Evolutionary conservation across 2,888 invertebrate species (phyloP), one percentile per base, ranked within the genome.

Genomic region (Heliconius erato): DNA sequence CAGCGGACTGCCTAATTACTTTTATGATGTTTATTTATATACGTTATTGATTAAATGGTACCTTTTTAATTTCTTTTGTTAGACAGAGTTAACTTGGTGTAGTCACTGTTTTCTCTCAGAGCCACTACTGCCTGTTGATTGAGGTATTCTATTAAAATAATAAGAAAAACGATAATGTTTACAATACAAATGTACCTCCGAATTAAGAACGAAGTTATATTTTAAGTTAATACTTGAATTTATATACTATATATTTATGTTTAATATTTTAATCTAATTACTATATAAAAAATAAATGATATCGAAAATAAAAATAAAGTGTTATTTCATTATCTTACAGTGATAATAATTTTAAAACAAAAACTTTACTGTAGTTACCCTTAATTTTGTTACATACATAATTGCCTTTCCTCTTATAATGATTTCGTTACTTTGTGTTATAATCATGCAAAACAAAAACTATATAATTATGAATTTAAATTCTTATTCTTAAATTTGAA

Each of bases 371-470:
- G 54, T 28, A 28, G 74, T 32, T 74, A 32, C 54, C 54, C 49
- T 59, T 74, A 74, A 59, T 59, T 23, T 59, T 74, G 32, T 19
- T 67, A 63, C 65, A 49, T 74, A 63, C 65, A 49, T 74, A 32
- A 74, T 74, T 54, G 12, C 32, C 3, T 32, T 3, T 32, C 40
- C 5, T 23, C 3, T 4, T 40, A 40, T 40, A 71, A 40, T 12
- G 14, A 71, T 14, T 44, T n/a, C 14, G 40, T 71, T n/a, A 26
- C n/a, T 71, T 44, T 4, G 23, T 69, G 23, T 69, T 54, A 54
- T 54, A 7, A 19, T 2, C 19, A 19, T 54, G 19, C 6, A 19
- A 19, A 16, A 19, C 54, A 19, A 54, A 19, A 54, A 54, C 54
- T 19, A 19, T 54, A 19, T 54, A 54, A 54, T 40, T 40, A 40